These are phyloP conservation scores for Brachionus asplanchnoidis DNA, from an alignment of 1,140 invertebrate species.

Conservation along the genomic window DNA sequence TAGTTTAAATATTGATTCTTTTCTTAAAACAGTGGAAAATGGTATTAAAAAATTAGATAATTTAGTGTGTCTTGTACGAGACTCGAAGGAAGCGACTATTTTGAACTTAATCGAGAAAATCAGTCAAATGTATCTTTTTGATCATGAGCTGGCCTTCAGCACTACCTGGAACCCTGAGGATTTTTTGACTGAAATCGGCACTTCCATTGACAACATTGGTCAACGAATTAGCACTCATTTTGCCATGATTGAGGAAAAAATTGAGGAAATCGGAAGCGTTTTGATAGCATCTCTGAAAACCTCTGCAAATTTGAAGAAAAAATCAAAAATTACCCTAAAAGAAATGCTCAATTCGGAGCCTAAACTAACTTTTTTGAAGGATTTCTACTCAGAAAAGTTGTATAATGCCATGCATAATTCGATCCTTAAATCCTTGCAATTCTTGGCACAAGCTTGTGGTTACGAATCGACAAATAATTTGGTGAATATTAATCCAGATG, in stretches of 20 bases:
- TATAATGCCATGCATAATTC: constrained; percentile 47
- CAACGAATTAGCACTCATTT: constrained; percentile 48
- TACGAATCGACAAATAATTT: background rate
- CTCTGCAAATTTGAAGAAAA: constrained; percentile 47
- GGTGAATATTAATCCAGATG: background rate
- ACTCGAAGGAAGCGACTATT: constrained; percentile 50
- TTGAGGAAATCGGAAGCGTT: constrained; percentile 50
- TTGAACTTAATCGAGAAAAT: constrained; percentile 48
- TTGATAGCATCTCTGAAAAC: constrained; percentile 44
- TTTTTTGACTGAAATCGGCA: constrained; percentile 48
- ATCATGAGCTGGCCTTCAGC: constrained; percentile 52
- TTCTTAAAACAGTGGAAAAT: constrained; percentile 54
- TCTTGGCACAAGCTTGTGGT: background rate
- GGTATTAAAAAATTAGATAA: constrained; percentile 49
- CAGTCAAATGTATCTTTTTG: constrained; percentile 52
- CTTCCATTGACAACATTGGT: constrained; percentile 46
- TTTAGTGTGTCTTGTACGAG: constrained; percentile 47
- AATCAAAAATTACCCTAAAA: constrained; percentile 6
- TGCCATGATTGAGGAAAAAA: constrained; percentile 48
- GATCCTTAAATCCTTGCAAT: background rate
- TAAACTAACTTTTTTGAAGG: constrained; percentile 43
- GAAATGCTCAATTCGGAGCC: constrained; percentile 15
- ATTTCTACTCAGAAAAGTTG: constrained; percentile 49
- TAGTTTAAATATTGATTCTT: constrained; percentile 58
- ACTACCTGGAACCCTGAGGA: constrained; percentile 51